Evolutionary conservation across 2,113 vertebrate genomes (phyloP).

Genomic region (Rhinopomastus cyanomelas): DNA sequence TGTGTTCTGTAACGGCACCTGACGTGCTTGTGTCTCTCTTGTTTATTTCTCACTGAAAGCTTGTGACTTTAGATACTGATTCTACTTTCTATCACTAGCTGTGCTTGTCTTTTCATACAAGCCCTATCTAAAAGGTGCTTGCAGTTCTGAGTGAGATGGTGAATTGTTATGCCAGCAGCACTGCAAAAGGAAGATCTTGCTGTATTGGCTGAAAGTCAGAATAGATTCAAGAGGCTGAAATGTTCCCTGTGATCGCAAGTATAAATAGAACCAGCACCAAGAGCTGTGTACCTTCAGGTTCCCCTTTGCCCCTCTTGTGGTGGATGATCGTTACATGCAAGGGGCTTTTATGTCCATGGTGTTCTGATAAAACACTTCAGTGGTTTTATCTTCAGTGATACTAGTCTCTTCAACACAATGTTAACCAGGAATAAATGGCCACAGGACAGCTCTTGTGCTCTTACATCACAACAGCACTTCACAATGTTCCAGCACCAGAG

Average conservation of each 20-base stretch:
- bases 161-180: neutral
- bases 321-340: neutral
- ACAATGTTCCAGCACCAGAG: neutral
- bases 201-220: neutral
- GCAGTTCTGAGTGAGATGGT: neutral
- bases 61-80: neutral
- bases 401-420: neutral
- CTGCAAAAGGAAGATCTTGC: neutral
- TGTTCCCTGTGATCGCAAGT: neutral
- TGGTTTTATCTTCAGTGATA: neutral
- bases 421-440: neutral
- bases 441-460: neutral
- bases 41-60: neutral
- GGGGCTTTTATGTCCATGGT: neutral
- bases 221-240: neutral
- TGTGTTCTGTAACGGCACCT: neutral
- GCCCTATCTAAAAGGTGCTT: neutral
- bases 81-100: neutral
- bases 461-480: rapidly evolving
- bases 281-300: neutral
- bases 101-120: neutral
- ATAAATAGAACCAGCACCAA: neutral
- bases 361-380: neutral
- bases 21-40: neutral
- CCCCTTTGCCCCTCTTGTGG: neutral